phyloP scores from a whole-genome alignment of 2,888 invertebrate genomes.

The Mimachlamys varia region DNA sequence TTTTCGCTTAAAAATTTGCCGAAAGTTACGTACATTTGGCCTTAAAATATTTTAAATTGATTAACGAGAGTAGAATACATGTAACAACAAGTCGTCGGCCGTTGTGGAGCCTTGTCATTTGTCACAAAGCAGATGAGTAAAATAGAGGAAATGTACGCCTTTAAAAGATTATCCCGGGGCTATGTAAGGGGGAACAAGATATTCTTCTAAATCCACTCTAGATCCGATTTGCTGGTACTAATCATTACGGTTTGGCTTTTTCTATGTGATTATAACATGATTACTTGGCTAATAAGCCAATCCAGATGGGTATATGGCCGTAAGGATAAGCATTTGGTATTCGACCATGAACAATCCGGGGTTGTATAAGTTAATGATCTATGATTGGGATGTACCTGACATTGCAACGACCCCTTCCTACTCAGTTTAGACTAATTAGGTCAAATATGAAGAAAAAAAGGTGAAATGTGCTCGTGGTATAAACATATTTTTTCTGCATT shows the following conservation, averaged over 20 bases:
- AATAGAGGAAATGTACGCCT: no score
- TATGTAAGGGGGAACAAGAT: not conserved
- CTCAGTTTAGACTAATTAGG: not conserved
- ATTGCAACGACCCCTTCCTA: not conserved
- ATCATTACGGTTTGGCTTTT: not conserved
- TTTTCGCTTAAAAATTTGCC: no score
- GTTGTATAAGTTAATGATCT: not conserved
- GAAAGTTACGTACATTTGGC: no score
- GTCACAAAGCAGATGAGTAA: no score
- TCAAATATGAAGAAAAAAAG: not conserved
- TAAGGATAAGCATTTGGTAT: not conserved
- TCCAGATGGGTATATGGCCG: not conserved
- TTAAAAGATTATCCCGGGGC: not conserved
- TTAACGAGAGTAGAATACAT: no score
- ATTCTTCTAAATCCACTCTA: not conserved
- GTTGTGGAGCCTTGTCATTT: no score
- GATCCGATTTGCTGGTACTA: not conserved
- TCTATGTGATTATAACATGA: not conserved
- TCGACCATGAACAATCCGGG: not conserved
- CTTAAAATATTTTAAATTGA: no score
- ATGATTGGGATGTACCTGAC: not conserved
- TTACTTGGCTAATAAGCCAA: not conserved
- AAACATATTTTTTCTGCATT: no score
- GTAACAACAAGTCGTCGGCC: no score
- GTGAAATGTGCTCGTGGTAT: no score